Percentiles rank a stretch among this genome's conserved stretches.
These are phyloP conservation scores for Phoxinus phoxinus DNA, from an alignment of 2,113 vertebrate genomes.

Conservation along the genomic window DNA sequence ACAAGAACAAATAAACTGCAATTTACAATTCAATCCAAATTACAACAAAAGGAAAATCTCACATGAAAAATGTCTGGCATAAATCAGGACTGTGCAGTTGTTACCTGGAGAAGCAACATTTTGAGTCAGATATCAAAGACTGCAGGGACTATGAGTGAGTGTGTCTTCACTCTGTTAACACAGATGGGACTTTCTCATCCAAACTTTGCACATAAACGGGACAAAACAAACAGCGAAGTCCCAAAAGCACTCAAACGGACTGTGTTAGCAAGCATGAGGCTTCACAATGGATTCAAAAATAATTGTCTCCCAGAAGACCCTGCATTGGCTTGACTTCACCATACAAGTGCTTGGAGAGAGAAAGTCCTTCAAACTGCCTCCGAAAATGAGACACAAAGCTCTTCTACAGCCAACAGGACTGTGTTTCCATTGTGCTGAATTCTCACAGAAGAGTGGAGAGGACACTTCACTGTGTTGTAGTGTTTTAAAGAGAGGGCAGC, in stretches of 20 bases:
- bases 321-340: constrained; percentile 54
- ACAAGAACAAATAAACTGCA: neutral
- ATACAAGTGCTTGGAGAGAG: constrained; percentile 30
- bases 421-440: constrained; percentile 19
- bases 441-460: constrained; percentile 7
- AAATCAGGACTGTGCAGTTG: neutral
- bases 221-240: constrained; percentile 56
- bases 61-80: neutral
- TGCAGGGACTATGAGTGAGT: neutral
- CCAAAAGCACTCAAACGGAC: constrained; percentile 55
- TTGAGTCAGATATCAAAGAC: constrained; percentile 27
- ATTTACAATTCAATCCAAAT: constrained; percentile 8
- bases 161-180: constrained; percentile 19
- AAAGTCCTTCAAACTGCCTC: constrained; percentile 44
- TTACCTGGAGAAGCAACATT: constrained; percentile 6
- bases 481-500: constrained; percentile 25
- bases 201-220: constrained; percentile 47
- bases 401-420: constrained; percentile 2
- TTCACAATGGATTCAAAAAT: constrained; percentile 61
- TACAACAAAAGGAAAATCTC: neutral
- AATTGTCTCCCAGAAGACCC: constrained; percentile 65
- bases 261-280: constrained; percentile 53
- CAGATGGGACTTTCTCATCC: constrained; percentile 50
- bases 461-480: constrained; percentile 20
- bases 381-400: constrained; percentile 38